These are phyloP conservation scores for Zoanthus gigantus DNA, from an alignment of 92 coral and sea anemone species.

Conservation along the genomic window DNA sequence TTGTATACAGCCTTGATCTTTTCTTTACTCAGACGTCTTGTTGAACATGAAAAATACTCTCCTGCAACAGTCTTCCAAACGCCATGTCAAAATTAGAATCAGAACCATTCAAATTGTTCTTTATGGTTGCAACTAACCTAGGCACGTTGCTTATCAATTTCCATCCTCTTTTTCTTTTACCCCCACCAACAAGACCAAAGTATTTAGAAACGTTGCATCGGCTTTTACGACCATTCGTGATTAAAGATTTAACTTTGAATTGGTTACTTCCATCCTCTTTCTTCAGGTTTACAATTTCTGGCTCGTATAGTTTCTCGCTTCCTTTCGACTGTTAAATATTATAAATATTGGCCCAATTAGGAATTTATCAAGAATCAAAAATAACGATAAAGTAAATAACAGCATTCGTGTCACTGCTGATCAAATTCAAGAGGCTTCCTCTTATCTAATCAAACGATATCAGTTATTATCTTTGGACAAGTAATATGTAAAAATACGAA, in stretches of 20 bases:
- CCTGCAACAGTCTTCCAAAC: not conserved
- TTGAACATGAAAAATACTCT: conserved; percentile 1
- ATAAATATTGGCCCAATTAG: not conserved
- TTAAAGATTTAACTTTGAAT: not conserved
- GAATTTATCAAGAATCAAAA: not conserved
- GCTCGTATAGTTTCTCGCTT: not conserved
- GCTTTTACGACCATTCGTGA: no score
- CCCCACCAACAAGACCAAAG: no score
- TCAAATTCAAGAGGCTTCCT: not conserved
- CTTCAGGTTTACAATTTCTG: not conserved
- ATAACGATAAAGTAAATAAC: not conserved
- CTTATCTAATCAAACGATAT: not conserved
- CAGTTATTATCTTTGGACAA: not conserved
- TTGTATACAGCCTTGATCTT: conserved; percentile 1
- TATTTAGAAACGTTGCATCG: no score
- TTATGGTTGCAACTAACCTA: not conserved
- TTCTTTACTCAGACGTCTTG: not conserved
- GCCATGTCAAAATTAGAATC: not conserved
- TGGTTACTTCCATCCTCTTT: not conserved
- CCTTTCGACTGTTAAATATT: not conserved
- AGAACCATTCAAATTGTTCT: not conserved
- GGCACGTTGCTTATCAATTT: no score
- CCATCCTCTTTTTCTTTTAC: no score
- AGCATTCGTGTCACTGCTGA: not conserved
- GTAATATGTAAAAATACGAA: not conserved